These are phyloP conservation scores for Amphipoea oculea DNA, from an alignment of 2,888 invertebrate genomes.

Conservation along the genomic window DNA sequence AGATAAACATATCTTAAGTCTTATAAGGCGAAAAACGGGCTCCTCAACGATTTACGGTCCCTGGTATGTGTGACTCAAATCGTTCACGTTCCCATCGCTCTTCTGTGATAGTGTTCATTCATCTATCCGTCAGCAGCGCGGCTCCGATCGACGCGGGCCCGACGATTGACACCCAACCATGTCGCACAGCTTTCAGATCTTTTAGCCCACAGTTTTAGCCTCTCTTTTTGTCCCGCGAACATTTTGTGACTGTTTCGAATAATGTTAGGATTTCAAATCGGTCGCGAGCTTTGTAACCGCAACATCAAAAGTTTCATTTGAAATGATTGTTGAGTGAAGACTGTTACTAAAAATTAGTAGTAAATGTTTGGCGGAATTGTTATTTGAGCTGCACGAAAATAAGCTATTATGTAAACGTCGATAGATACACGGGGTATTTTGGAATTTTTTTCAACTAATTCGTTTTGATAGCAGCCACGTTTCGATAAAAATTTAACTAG, in stretches of 20 bases:
- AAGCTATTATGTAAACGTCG: slow-evolving; percentile 25
- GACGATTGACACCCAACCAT: slow-evolving; percentile 72
- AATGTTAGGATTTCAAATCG: slow-evolving; percentile 45
- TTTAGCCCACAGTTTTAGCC: slow-evolving; percentile 60
- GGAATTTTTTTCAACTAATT: background rate
- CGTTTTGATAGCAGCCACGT: background rate
- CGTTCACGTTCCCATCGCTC: slow-evolving; percentile 65
- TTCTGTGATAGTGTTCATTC: slow-evolving; percentile 77
- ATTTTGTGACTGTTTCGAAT: slow-evolving; percentile 43
- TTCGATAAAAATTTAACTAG: background rate
- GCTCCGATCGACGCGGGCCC: slow-evolving; percentile 64
- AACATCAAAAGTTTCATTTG: slow-evolving; percentile 54
- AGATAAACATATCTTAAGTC: background rate
- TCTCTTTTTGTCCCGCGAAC: slow-evolving; percentile 63
- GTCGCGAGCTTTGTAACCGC: slow-evolving; percentile 27
- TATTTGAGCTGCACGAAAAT: slow-evolving; percentile 21
- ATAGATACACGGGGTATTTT: background rate
- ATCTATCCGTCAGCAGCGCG: slow-evolving; percentile 80
- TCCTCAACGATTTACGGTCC: slow-evolving; percentile 33
- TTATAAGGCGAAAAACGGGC: slow-evolving; percentile 37
- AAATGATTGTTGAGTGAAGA: slow-evolving; percentile 54
- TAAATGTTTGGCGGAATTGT: slow-evolving; percentile 26
- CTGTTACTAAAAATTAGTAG: slow-evolving; percentile 36
- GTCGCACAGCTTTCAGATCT: slow-evolving; percentile 68
- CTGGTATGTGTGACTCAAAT: slow-evolving; percentile 64